Percentiles rank a stretch among this genome's conserved stretches.
Conservation (phyloP, 2,888 invertebrate species). For the Nymphalis polychloros region DNA sequence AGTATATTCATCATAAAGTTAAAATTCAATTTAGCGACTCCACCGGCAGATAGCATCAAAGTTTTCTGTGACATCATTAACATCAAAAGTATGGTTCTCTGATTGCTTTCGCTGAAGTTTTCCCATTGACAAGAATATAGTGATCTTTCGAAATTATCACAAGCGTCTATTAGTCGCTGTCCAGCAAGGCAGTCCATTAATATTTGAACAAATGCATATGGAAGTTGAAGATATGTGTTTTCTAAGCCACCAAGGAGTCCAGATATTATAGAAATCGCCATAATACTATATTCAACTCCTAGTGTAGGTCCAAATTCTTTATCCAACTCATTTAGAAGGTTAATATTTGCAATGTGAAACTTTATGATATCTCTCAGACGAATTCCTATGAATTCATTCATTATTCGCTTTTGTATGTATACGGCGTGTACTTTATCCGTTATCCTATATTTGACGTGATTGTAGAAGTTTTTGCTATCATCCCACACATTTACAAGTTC, state of each 20-base stretch:
- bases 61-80: conserved; percentile 55
- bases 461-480: conserved; percentile 42
- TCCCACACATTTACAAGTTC: conserved; percentile 45
- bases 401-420: conserved; percentile 31
- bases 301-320: conserved; percentile 48
- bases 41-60: conserved; percentile 55
- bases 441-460: neutral
- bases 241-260: conserved; percentile 60
- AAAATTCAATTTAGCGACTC: conserved; percentile 51
- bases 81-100: conserved; percentile 44
- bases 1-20: conserved; percentile 52
- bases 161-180: conserved; percentile 59
- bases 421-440: conserved; percentile 2
- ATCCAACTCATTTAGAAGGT: conserved; percentile 42
- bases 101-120: conserved; percentile 44
- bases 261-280: conserved; percentile 38
- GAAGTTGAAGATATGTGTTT: conserved; percentile 56
- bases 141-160: conserved; percentile 51
- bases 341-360: conserved; percentile 47
- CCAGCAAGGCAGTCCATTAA: conserved; percentile 61
- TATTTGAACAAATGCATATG: conserved; percentile 54
- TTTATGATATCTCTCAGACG: conserved; percentile 44
- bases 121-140: conserved; percentile 65
- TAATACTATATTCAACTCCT: conserved; percentile 50
- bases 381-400: conserved; percentile 38